Base-by-base conservation (phyloP, 2,113 vertebrate species). In the Callospermophilus lateralis region DNA sequence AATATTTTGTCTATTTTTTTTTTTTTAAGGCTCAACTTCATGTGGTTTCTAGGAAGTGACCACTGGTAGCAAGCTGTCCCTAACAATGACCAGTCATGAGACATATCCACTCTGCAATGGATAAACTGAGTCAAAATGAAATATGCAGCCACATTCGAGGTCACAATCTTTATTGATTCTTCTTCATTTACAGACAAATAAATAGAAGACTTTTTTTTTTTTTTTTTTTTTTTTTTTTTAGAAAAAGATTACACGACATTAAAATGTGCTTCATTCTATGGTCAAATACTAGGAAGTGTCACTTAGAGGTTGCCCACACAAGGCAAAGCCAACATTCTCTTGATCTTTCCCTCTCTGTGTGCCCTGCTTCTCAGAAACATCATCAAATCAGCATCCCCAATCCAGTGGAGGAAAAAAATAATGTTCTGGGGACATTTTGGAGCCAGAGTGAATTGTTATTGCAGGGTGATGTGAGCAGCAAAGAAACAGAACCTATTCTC, bases 21-120 rank as follows among this genome's bases (percentile, higher is more conserved):
- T 78, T 94, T 84, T 93, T 45, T 95, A 97, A 96, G 89, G 65
- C 63, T 97, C 90, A 90, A 92, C 12, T 48, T 4, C 45, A 58
- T 74, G 61, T 79, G 78, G 53, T 45, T 94, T 94, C 73, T 95
- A 81, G 72, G 61, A 94, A 91, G 42, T 92, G 87, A 8, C 17
- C 70, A 42, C 6, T 61, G 28, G 76, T 42, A 53, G 20, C 24
- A 72, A 80, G 37, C 48, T 70, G 42, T 53, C n/a, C 10, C 68
- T 83, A 63, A 63, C 30, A 32, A 85, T 51, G 51, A 58, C 17
- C 32, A 80, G 12, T 63, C 74, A 94, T 61, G n/a, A 93, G 70
- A 51, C 45, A 19, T 68, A 19, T 42, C 53, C 53, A 61, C 84
- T 89, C 77, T 39, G 39, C 53, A 63, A 58, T 28, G n/a, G 89